Conservation (phyloP, 2,113 vertebrate species). For the Vanacampus margaritifer region DNA sequence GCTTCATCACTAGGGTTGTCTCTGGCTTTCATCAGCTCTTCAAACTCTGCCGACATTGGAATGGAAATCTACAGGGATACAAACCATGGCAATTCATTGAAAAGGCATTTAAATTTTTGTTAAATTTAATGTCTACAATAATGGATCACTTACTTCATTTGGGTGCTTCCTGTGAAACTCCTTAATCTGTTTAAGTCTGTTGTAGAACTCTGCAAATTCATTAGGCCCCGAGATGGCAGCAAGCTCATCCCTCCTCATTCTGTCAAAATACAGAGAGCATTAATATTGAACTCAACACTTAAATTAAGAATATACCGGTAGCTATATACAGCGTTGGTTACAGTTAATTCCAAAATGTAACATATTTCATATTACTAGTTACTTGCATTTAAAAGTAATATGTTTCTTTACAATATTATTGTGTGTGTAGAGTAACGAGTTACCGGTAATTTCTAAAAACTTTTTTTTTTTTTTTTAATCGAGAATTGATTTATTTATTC, state of each 20-base stretch:
- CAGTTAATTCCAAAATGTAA: no score
- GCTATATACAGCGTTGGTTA: no score
- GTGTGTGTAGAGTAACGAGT: no score
- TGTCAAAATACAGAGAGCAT: conserved; percentile 40
- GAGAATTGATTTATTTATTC: no score
- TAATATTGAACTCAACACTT: background rate
- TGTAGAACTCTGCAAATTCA: conserved; percentile 97
- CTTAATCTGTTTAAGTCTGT: conserved; percentile 94
- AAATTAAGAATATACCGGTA: background rate
- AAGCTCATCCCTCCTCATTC: conserved; percentile 91
- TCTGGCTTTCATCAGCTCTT: conserved; percentile 91
- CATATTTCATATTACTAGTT: no score
- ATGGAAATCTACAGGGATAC: conserved; percentile 83
- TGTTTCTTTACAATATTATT: no score
- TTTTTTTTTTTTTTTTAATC: no score
- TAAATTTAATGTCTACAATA: background rate
- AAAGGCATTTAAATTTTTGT: background rate
- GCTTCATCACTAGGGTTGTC: conserved; percentile 95
- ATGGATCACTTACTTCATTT: conserved; percentile 79
- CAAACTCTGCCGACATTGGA: conserved; percentile 97
- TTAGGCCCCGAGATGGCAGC: conserved; percentile 95
- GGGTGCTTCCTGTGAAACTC: conserved; percentile 97
- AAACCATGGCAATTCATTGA: background rate
- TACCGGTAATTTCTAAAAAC: no score
- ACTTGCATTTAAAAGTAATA: no score